A percentile compares a stretch with the other conserved stretches of the same genome.
phyloP scores from a whole-genome alignment of 2,888 invertebrate species.

The Ferrisia virgata region DNA sequence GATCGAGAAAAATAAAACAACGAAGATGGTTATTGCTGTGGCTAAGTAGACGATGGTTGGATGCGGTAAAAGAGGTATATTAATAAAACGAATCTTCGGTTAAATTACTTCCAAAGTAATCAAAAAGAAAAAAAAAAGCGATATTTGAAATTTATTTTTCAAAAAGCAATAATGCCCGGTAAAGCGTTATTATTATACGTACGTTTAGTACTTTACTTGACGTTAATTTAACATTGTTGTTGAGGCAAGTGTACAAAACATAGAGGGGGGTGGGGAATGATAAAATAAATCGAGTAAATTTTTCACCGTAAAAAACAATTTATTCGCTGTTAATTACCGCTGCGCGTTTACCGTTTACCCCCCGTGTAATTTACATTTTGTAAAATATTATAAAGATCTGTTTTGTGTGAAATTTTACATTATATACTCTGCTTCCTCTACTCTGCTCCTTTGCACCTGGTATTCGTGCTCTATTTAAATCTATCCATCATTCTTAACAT shows the following conservation, averaged over 20 bases:
- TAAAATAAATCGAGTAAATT: neutral
- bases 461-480: neutral
- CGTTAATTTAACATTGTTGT: neutral
- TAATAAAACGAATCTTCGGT: conserved; percentile 2
- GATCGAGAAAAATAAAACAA: neutral
- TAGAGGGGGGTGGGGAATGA: neutral
- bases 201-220: neutral
- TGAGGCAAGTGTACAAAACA: neutral
- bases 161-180: neutral
- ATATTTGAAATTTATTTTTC: conserved; percentile 16
- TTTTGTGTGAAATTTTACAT: neutral
- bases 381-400: too few relatives aligned
- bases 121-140: neutral
- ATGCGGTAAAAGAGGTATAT: neutral
- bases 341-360: neutral
- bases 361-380: neutral
- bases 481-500: neutral
- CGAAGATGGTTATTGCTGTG: neutral
- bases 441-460: neutral
- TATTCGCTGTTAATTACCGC: conserved; percentile 11
- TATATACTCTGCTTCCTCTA: neutral
- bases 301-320: neutral
- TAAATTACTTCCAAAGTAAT: conserved; percentile 19
- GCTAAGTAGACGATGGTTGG: neutral
- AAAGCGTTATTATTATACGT: neutral